Percentiles rank a stretch among this genome's conserved stretches.
phyloP scores from a whole-genome alignment of 2,888 invertebrate genomes.

The Iphiclides podalirius region DNA sequence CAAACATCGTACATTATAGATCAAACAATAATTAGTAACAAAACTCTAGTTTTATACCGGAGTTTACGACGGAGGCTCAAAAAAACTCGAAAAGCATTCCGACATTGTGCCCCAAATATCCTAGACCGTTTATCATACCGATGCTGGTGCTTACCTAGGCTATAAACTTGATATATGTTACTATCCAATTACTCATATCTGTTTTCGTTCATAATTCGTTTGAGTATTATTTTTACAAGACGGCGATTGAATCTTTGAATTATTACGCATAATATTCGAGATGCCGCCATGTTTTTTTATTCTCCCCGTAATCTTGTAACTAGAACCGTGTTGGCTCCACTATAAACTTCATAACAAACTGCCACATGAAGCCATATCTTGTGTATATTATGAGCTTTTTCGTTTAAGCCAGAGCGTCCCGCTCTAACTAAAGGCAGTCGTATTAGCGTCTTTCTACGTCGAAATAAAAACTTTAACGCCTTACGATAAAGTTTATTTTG shows the following conservation, averaged over 20 bases:
- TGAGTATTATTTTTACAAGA: slow-evolving; percentile 35
- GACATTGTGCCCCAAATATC: slow-evolving; percentile 47
- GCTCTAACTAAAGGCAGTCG: slow-evolving; percentile 33
- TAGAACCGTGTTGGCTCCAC: slow-evolving; percentile 65
- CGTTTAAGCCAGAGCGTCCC: slow-evolving; percentile 58
- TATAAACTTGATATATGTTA: slow-evolving; percentile 54
- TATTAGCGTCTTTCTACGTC: slow-evolving; percentile 25
- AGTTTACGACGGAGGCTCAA: slow-evolving; percentile 62
- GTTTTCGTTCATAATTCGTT: slow-evolving; percentile 45
- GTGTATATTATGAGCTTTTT: slow-evolving; percentile 77
- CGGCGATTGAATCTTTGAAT: slow-evolving; percentile 59
- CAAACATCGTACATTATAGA: slow-evolving; percentile 13
- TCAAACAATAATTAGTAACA: slow-evolving; percentile 29
- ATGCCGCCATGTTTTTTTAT: slow-evolving; percentile 48
- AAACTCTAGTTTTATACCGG: slow-evolving; percentile 47
- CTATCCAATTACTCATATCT: slow-evolving; percentile 60
- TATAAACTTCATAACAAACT: slow-evolving; percentile 80
- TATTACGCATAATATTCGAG: slow-evolving; percentile 59
- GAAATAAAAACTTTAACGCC: background rate
- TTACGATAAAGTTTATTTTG: slow-evolving; percentile 39
- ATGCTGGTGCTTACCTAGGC: slow-evolving; percentile 44
- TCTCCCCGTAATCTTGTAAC: slow-evolving; percentile 61
- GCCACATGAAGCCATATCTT: slow-evolving; percentile 74
- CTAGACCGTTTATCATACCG: slow-evolving; percentile 55
- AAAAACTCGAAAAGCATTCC: slow-evolving; percentile 60